Base-by-base conservation (phyloP, 2,797 vertebrate species). In the Zonotrichia albicollis region DNA sequence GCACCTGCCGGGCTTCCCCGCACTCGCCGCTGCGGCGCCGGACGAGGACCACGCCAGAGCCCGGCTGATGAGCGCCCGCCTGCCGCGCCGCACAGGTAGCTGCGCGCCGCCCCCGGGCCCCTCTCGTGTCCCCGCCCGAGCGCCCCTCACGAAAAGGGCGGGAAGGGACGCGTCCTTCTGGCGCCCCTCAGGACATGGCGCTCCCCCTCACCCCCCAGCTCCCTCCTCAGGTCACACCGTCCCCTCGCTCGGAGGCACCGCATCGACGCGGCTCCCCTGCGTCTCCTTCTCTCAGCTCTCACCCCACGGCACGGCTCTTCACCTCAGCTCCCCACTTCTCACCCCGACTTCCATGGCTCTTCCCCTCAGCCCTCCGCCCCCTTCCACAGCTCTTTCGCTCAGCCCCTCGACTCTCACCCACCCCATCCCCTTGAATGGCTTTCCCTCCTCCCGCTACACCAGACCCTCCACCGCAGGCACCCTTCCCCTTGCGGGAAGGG, bases 301-400 rank as follows among this genome's bases (percentile, higher is more conserved):
- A 12, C 4, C 30, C 15, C 74, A 60, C 11, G 25, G 25, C 30
- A 34, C 9, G 16, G 66, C 20, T 42, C 7, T 25, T 8, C 7
- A 7, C 25, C 29, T 46, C 11, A 54, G 25, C 25, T 27, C 29
- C 13, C 5, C 9, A 2, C 7, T 5, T n/a, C 18, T 43, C 18
- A 18, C 2, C 23, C 38, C n/a, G 16, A 10, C 19, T 61, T 4
- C 10, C 23, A 13, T 0, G 2, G 19, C 19, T 38, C 8, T 40
- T 54, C 11, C 20, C 34, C 64, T 61, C 40, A 46, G 46, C 32
- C 17, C 13, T 46, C 25, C 8, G 1, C 10, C 10, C 8, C 6
- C 25, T 53, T 8, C 13, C 15, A 22, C 0, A 4, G 15, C 18
- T 32, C 18, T 53, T 38, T 13, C 26, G 42, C 51, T 25, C 25